Base-by-base conservation (phyloP, 2,797 vertebrate genomes). In the Danionella dracula region DNA sequence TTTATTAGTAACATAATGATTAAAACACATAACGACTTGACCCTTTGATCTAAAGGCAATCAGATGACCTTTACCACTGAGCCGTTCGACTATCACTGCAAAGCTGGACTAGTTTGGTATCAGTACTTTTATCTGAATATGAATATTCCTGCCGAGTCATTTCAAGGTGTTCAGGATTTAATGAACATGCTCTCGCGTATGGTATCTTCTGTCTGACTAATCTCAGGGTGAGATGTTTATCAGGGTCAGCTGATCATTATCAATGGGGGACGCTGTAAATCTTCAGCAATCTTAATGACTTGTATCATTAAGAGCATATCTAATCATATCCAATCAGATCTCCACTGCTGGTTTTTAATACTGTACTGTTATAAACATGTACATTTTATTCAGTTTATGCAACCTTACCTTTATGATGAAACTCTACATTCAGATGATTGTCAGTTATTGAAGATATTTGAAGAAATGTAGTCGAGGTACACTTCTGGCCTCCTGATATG, bases 301-400 rank as follows among this genome's bases (percentile, higher is more conserved):
- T 34, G 17, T 1, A 37, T 48, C 5, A 20, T 29, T 34, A 27
- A 20, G 8, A 32, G 1, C 15, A 31, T 46, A 13, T 66, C 8
- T 54, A 23, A 31, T 31, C 21, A 37, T 31, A 48, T 48, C 31
- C 55, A 37, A 66, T 66, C 53, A 56, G 1, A 48, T n/a, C n/a
- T n/a, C n/a, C n/a, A n/a, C n/a, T 31, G 35, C 1, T 15, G 45
- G 13, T 37, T 45, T 5, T 48, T 8, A 48, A 15, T 27, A 46
- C 20, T 48, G 21, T 6, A 13, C 19, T 48, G 7, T 41, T 6
- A 2, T 35, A 35, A 35, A 35, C 8, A 7, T 35, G 9, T 34
- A 34, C 32, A 35, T 35, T 35, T 35, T 9, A n/a, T 35, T 35
- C 32, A 27, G 23, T 3, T 27, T 8, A 8, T 35, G 8, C 32